Evolutionary conservation across 2,797 vertebrate genomes (phyloP).

Genomic region (Arctocebus calabarensis): DNA sequence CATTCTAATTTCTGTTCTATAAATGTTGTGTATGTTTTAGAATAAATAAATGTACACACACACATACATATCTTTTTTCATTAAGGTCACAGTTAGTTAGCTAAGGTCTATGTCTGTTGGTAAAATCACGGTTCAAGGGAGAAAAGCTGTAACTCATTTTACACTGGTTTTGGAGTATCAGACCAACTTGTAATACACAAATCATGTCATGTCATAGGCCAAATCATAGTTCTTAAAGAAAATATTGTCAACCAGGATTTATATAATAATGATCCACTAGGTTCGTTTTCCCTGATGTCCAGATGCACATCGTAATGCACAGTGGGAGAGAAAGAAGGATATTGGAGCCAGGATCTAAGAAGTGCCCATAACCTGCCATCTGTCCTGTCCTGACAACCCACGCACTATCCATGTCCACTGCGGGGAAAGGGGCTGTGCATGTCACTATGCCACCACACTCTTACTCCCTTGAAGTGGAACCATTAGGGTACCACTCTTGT

Average conservation of each 20-base stretch:
- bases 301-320: not conserved
- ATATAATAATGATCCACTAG: not conserved
- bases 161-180: not conserved
- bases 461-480: not conserved
- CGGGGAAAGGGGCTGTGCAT: not conserved
- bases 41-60: not conserved
- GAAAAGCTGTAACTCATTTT: not conserved
- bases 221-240: not conserved
- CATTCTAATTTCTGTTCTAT: not conserved
- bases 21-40: not conserved
- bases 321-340: not conserved
- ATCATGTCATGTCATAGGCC: not conserved
- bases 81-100: not conserved
- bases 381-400: not conserved
- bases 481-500: not conserved
- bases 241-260: not conserved
- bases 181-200: not conserved
- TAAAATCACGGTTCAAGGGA: not conserved
- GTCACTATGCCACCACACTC: not conserved
- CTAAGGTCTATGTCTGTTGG: not conserved
- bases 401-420: not conserved
- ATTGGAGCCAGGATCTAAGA: not conserved
- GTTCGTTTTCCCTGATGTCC: not conserved
- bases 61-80: not conserved
- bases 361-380: not conserved